Percentiles rank a stretch among this genome's conserved stretches.
Conservation (phyloP, 2,113 vertebrate species). For the Clinocottus analis region DNA sequence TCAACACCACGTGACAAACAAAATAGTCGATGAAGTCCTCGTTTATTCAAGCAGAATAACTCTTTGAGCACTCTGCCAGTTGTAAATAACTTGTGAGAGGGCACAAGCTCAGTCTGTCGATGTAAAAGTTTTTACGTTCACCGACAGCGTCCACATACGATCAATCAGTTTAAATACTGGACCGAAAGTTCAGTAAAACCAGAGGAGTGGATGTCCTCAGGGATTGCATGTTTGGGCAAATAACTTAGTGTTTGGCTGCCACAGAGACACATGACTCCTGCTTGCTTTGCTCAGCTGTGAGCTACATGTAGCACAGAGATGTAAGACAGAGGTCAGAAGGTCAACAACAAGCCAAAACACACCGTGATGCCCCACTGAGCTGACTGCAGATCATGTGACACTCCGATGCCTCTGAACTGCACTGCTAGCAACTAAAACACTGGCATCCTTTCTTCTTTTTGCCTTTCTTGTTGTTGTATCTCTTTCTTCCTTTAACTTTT, state of each 20-base stretch:
- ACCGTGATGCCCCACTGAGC: slow-evolving; percentile 26
- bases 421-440: slow-evolving; percentile 2
- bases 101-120: not conserved
- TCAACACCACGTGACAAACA: slow-evolving; percentile 4
- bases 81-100: not conserved
- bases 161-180: not conserved
- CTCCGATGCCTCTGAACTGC: slow-evolving; percentile 9
- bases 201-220: not conserved
- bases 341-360: slow-evolving; percentile 7
- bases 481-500: not conserved
- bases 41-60: not conserved
- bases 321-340: slow-evolving; percentile 41
- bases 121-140: not conserved
- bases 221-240: not conserved
- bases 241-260: slow-evolving; percentile 14
- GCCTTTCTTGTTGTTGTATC: not conserved
- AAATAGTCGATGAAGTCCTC: slow-evolving; percentile 3
- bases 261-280: slow-evolving; percentile 7
- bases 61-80: not conserved
- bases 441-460: not conserved
- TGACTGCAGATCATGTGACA: slow-evolving; percentile 15
- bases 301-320: slow-evolving; percentile 31
- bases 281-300: slow-evolving; percentile 28
- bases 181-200: not conserved
- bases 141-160: not conserved